Percentiles rank a stretch among this genome's conserved stretches.
These are phyloP conservation scores for Mythimna albipuncta DNA, from an alignment of 2,888 invertebrate species.

Conservation along the genomic window DNA sequence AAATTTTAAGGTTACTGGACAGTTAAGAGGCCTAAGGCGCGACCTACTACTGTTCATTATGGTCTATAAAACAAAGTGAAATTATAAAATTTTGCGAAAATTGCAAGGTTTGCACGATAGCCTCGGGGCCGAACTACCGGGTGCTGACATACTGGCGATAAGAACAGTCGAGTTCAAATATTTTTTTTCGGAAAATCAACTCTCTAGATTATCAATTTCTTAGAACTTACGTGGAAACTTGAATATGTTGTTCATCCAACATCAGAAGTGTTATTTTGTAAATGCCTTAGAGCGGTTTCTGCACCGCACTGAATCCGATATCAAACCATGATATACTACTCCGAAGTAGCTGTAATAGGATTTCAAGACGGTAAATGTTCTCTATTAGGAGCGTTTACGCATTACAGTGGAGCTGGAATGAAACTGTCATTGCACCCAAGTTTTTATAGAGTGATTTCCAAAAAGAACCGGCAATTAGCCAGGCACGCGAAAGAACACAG, in stretches of 20 bases:
- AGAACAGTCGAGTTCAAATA: neutral
- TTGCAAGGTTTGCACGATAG: slow-evolving; percentile 72
- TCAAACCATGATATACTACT: neutral
- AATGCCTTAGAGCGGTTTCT: neutral
- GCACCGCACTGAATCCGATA: neutral
- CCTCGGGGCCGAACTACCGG: slow-evolving; percentile 62
- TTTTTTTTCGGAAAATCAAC: neutral
- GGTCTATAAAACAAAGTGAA: slow-evolving; percentile 79
- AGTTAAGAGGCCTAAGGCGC: slow-evolving; percentile 62
- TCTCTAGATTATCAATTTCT: neutral
- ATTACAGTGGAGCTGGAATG: neutral
- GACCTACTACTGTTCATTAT: slow-evolving; percentile 74
- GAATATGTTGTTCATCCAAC: neutral
- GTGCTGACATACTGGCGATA: slow-evolving; percentile 44
- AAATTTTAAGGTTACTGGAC: slow-evolving; percentile 59
- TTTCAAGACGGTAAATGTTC: neutral
- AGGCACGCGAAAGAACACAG: no score
- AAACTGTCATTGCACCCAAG: neutral
- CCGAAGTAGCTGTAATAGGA: neutral
- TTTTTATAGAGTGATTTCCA: neutral
- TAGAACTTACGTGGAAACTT: neutral
- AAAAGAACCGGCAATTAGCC: neutral
- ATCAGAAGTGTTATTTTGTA: neutral
- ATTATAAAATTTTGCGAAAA: slow-evolving; percentile 80
- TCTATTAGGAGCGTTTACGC: neutral